Conservation (phyloP, 2,797 vertebrate species). For the Lacerta viridis region DNA sequence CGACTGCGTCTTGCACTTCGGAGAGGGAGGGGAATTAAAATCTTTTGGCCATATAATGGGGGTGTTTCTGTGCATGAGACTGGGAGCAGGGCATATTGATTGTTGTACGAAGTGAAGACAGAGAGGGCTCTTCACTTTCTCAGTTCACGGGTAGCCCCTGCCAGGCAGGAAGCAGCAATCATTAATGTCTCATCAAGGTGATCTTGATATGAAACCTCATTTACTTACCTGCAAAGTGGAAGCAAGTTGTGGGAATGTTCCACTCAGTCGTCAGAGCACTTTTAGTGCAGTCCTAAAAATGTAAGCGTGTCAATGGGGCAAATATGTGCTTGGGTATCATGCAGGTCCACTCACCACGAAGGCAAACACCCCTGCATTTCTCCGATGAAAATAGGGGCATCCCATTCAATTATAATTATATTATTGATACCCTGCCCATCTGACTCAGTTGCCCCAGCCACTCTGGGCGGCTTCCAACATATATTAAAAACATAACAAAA, state of each 20-base stretch:
- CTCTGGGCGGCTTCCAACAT: no score
- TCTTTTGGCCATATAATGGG: constrained; percentile 9
- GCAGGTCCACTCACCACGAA: neutral
- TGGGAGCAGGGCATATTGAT: accelerated
- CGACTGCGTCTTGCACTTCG: constrained; percentile 30
- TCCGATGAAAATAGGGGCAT: no score
- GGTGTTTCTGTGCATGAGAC: neutral
- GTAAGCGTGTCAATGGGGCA: neutral
- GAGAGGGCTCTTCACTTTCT: neutral
- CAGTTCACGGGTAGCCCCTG: neutral
- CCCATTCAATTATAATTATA: no score
- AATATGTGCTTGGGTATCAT: neutral
- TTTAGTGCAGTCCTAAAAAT: neutral
- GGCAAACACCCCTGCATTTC: no score
- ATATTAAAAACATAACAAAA: no score
- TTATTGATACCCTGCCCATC: no score
- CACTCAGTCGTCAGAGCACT: neutral
- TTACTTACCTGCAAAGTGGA: neutral
- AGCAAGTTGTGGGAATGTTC: no score
- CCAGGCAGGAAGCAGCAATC: neutral
- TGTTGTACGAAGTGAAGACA: neutral
- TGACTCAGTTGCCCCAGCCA: no score
- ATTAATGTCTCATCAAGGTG: neutral
- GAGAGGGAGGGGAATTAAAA: constrained; percentile 39
- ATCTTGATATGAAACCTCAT: neutral